phyloP scores from a whole-genome alignment of 2,888 invertebrate genomes.

The Argyresthia albistria region DNA sequence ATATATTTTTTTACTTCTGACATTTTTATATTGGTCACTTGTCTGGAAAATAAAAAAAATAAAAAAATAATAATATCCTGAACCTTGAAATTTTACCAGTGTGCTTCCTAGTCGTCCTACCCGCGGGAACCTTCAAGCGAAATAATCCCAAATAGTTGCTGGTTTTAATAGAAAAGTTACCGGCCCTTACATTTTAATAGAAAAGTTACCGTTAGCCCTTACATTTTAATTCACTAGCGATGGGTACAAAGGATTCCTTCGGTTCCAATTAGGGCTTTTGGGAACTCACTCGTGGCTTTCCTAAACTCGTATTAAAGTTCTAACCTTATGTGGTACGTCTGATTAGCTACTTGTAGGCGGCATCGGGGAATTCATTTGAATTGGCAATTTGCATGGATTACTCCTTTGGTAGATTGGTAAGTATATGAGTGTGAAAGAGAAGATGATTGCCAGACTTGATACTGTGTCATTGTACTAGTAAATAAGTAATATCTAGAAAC shows the following conservation, averaged over 20 bases:
- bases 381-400: too few relatives aligned
- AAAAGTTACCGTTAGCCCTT: slow-evolving; percentile 11
- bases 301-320: slow-evolving; percentile 40
- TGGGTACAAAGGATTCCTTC: slow-evolving; percentile 36
- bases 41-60: too few relatives aligned
- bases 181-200: slow-evolving; percentile 19
- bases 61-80: too few relatives aligned
- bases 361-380: not conserved
- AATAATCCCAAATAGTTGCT: slow-evolving; percentile 6
- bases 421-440: too few relatives aligned
- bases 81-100: too few relatives aligned
- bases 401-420: too few relatives aligned
- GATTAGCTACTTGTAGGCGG: slow-evolving; percentile 1
- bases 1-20: too few relatives aligned
- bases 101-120: not conserved
- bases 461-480: too few relatives aligned
- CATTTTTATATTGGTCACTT: too few relatives aligned
- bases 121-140: not conserved
- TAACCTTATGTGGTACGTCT: slow-evolving; percentile 18
- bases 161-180: slow-evolving; percentile 17
- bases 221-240: slow-evolving; percentile 28
- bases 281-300: slow-evolving; percentile 25
- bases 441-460: too few relatives aligned
- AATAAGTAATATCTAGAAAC: too few relatives aligned
- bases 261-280: slow-evolving; percentile 36